Evolutionary conservation across 2,113 vertebrate species (phyloP).

Genomic region (Clarias batrachus): DNA sequence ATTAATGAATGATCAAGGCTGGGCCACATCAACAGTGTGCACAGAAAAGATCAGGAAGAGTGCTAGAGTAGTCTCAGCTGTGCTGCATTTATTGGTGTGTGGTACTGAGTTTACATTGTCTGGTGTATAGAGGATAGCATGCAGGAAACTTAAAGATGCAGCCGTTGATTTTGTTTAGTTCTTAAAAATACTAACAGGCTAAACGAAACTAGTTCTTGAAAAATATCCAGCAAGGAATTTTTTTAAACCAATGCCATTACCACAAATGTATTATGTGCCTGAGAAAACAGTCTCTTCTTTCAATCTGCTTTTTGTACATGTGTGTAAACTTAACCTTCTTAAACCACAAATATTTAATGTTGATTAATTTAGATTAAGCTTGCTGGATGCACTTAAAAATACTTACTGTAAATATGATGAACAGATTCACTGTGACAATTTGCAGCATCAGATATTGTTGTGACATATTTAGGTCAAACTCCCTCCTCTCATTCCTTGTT

Average conservation of each 20-base stretch:
- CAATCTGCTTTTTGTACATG: too few relatives aligned
- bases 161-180: background rate
- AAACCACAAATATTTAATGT: background rate
- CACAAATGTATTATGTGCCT: too few relatives aligned
- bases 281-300: background rate
- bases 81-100: slow-evolving; percentile 8
- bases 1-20: slow-evolving; percentile 37
- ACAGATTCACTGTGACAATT: background rate
- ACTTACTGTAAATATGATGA: background rate
- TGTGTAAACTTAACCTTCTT: background rate
- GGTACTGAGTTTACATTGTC: background rate
- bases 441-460: background rate
- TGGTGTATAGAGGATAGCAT: background rate
- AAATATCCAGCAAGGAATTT: background rate
- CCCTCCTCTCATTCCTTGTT: background rate
- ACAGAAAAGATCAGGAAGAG: background rate
- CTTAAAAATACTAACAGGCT: background rate
- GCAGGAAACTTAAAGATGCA: background rate
- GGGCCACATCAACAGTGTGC: background rate
- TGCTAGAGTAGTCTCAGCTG: background rate
- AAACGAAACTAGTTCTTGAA: background rate
- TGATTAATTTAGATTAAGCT: background rate
- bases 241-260: background rate
- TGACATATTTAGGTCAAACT: background rate
- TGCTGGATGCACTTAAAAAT: background rate